Evolutionary conservation across 2,888 invertebrate genomes (phyloP).

Genomic region (Graphium colonna): DNA sequence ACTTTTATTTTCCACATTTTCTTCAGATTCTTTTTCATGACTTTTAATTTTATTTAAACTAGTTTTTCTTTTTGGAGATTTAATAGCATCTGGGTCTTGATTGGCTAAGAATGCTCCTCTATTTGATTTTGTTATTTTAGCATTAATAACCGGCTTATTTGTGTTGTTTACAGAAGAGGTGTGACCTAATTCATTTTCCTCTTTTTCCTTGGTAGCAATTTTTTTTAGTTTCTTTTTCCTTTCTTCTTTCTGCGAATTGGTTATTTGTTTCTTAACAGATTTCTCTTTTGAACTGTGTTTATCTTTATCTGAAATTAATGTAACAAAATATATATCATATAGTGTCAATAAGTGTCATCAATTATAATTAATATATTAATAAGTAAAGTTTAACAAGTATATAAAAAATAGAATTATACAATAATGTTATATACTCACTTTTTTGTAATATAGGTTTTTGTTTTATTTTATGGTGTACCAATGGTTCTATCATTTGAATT

Average conservation of each 20-base stretch:
- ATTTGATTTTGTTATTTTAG: constrained; percentile 74
- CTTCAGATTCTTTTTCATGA: constrained; percentile 3
- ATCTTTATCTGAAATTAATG: constrained; percentile 15
- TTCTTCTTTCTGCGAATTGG: constrained; percentile 60
- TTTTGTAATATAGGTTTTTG: constrained; percentile 28
- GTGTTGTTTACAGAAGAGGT: constrained; percentile 30
- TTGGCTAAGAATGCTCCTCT: constrained; percentile 78
- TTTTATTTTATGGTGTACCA: constrained; percentile 40
- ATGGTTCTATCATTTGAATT: constrained; percentile 53
- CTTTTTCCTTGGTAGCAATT: constrained; percentile 60
- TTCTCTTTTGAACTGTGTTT: constrained; percentile 27
- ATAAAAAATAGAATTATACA: no score
- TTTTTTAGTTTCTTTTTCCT: constrained; percentile 74
- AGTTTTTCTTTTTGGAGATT: constrained; percentile 38
- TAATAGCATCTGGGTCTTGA: constrained; percentile 38
- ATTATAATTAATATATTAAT: no score
- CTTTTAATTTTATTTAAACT: constrained; percentile 15
- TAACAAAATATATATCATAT: no score
- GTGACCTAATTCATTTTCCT: constrained; percentile 33
- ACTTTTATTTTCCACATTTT: constrained; percentile 4
- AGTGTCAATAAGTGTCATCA: no score
- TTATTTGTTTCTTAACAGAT: constrained; percentile 41
- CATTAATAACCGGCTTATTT: constrained; percentile 43
- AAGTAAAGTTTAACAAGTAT: no score
- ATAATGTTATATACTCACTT: constrained; percentile 38